A percentile compares a stretch with the other conserved stretches of the same genome.
Evolutionary conservation across 2,888 invertebrate species (phyloP).

Genomic region (Nymphalis urticae): DNA sequence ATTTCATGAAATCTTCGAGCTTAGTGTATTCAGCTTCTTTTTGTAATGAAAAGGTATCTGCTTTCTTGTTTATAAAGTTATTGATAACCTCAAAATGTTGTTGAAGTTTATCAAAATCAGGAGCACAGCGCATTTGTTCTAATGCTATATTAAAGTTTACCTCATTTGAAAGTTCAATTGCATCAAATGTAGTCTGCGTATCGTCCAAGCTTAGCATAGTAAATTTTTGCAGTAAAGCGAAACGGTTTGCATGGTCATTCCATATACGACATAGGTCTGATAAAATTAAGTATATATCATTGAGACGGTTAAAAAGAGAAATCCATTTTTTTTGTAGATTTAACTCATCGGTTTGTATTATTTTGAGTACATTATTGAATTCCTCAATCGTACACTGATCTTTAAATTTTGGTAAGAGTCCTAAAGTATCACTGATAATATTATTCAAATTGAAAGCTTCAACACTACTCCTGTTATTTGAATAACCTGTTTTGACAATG

Average conservation of each 20-base stretch:
- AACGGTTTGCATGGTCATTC: slow-evolving; percentile 65
- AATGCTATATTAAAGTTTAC: slow-evolving; percentile 58
- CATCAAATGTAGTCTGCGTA: slow-evolving; percentile 61
- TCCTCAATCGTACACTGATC: slow-evolving; percentile 10
- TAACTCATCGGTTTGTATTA: slow-evolving; percentile 43
- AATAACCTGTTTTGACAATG: slow-evolving; percentile 9
- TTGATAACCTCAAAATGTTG: slow-evolving; percentile 48
- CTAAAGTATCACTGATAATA: slow-evolving; percentile 20
- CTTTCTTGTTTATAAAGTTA: slow-evolving; percentile 51
- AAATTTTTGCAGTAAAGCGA: slow-evolving; percentile 61
- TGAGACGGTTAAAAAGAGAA: slow-evolving; percentile 58
- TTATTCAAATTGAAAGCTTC: slow-evolving; percentile 13
- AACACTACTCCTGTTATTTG: neutral
- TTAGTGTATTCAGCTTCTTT: slow-evolving; percentile 57
- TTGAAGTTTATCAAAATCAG: slow-evolving; percentile 60
- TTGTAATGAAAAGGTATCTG: slow-evolving; percentile 56
- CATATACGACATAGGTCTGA: slow-evolving; percentile 65
- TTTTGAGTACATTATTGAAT: slow-evolving; percentile 27
- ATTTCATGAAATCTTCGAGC: slow-evolving; percentile 60
- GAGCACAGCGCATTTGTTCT: slow-evolving; percentile 56
- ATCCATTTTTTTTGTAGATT: slow-evolving; percentile 58
- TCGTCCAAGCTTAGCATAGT: slow-evolving; percentile 69
- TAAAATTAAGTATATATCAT: slow-evolving; percentile 57
- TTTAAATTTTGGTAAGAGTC: slow-evolving; percentile 17
- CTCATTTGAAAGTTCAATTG: slow-evolving; percentile 59